Base-by-base conservation (phyloP, 2,797 vertebrate genomes). In the Hapalemur alaotrensis region DNA sequence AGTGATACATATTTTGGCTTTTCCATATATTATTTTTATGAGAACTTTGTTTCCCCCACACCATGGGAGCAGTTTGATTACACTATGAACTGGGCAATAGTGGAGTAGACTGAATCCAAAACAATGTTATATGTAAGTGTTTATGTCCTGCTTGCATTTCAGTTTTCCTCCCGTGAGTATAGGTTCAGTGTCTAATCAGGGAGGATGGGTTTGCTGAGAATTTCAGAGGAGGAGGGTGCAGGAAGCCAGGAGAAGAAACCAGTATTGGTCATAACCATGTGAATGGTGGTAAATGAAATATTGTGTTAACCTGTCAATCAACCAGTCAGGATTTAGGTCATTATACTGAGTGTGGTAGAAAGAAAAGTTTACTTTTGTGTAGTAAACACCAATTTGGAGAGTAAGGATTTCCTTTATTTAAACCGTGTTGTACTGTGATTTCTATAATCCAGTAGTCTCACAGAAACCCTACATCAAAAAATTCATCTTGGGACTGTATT, bases 341-440 rank as follows among this genome's bases (percentile, higher is more conserved):
- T 61, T 7, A 72, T 28, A 32, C 7, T 50, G 10, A 70, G 12
- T 17, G 10, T 18, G 18, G 15, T 35, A 81, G 28, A 73, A 67
- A 57, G 23, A n/a, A 85, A 6, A 50, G n/a, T 76, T 69, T 25
- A 48, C 9, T 69, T 94, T 81, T 48, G 54, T 75, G 86, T 93
- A 89, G 46, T 38, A 75, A 65, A 69, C 12, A 54, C 15, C 30
- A 48, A 17, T 69, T 61, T 41, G 11, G 9, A 54, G 28, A 15
- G 14, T 79, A 78, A 91, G 67, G 20, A 38, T 35, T 20, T 0
- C 25, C 11, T 90, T 95, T 83, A 65, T 90, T 95, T 83, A 65
- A 57, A 92, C 8, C 30, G 7, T 46, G 30, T 14, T 38, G 38
- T 48, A 15, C 35, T 1, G 4, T 70, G n/a, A 61, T 81, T 43